A percentile compares a stretch with the other conserved stretches of the same genome.
phyloP scores from a whole-genome alignment of 2,113 vertebrate genomes.

The Serilophus lunatus region DNA sequence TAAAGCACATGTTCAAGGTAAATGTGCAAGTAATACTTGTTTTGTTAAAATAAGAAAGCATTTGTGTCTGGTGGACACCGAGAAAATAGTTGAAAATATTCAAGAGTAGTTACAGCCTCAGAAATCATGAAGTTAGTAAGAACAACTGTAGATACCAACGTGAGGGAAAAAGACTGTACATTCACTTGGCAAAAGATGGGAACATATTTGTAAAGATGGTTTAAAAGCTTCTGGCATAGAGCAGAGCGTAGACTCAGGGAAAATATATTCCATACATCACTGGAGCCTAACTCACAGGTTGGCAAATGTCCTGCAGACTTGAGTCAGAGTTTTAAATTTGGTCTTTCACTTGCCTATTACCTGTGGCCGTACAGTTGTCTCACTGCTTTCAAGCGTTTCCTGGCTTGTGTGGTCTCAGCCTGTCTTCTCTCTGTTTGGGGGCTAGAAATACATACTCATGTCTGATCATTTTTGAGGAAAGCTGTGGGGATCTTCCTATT shows the following conservation, averaged over 20 bases:
- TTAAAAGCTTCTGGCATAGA: slow-evolving; percentile 48
- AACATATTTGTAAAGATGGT: slow-evolving; percentile 61
- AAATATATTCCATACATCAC: slow-evolving; percentile 61
- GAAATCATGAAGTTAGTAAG: neutral
- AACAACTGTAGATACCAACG: slow-evolving; percentile 26
- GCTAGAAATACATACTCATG: neutral
- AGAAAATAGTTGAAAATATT: neutral
- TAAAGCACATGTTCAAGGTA: neutral
- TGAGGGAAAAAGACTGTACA: slow-evolving; percentile 48
- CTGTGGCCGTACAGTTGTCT: neutral
- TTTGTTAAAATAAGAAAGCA: neutral
- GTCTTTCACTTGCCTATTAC: neutral
- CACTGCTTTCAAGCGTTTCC: neutral
- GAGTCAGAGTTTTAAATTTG: neutral
- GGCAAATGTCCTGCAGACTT: slow-evolving; percentile 40
- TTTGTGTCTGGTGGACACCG: neutral
- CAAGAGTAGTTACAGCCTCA: neutral
- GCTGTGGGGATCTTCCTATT: neutral
- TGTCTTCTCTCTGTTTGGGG: neutral
- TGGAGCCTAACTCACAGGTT: slow-evolving; percentile 18
- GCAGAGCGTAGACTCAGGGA: slow-evolving; percentile 16
- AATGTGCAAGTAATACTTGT: neutral
- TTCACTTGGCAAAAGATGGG: slow-evolving; percentile 53
- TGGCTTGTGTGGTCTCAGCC: neutral
- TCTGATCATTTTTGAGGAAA: neutral